Conservation (phyloP, 2,888 invertebrate species). For the Ctena decussata region DNA sequence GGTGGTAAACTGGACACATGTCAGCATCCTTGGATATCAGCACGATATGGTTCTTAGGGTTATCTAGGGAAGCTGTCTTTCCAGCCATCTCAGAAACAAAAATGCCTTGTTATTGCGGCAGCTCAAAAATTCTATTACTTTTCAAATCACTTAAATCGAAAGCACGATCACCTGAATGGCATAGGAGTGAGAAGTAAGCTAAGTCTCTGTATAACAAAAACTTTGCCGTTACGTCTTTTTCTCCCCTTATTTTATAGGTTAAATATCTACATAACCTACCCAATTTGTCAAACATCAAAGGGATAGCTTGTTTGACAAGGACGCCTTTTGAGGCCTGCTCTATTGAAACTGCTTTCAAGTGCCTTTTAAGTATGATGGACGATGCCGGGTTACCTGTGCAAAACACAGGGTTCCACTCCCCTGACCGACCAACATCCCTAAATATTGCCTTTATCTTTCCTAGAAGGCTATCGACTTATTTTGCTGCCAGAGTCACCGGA, state of each 20-base stretch:
- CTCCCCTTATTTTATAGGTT: background rate
- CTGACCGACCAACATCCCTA: no score
- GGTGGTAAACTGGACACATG: background rate
- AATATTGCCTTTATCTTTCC: no score
- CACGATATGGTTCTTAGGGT: no score
- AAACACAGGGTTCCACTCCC: no score
- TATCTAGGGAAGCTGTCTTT: no score
- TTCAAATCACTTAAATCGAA: background rate
- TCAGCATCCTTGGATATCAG: no score
- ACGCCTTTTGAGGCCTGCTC: no score
- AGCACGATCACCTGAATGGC: no score
- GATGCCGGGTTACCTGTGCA: background rate
- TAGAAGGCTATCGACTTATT: background rate
- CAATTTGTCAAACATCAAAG: no score
- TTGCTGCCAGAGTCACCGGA: background rate
- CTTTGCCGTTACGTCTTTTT: background rate
- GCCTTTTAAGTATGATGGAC: background rate
- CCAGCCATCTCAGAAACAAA: no score
- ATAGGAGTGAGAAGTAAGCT: no score
- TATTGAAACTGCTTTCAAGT: background rate
- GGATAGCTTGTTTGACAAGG: no score
- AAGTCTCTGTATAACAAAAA: background rate
- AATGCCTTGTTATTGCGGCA: background rate
- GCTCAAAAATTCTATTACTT: background rate
- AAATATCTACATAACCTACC: slow-evolving; percentile 4